Evolutionary conservation across 2,888 invertebrate genomes (phyloP).

Genomic region (Litoditis marina): DNA sequence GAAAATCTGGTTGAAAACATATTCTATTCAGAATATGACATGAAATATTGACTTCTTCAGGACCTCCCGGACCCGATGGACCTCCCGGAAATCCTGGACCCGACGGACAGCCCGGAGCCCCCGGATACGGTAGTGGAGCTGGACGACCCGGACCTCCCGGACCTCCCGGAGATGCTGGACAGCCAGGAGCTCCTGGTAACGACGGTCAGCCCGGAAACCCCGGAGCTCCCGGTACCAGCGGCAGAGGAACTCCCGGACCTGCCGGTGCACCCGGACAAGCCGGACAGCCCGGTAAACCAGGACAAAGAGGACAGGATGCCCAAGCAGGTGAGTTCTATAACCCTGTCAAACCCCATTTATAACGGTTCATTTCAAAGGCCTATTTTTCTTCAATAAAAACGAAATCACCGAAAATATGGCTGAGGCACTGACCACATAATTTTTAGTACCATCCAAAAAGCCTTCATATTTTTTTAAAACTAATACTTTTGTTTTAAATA

Average conservation of each 20-base stretch:
- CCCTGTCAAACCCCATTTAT: too few species aligned
- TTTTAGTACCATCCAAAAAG: too few species aligned
- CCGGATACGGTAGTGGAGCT: conserved; percentile 37
- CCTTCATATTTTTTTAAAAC: too few species aligned
- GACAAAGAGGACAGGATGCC: conserved; percentile 30
- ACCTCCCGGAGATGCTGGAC: conserved; percentile 44
- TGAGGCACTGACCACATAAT: too few species aligned
- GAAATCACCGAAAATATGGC: too few species aligned
- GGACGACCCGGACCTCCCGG: conserved; percentile 51
- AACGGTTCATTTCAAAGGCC: too few species aligned
- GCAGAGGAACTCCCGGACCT: conserved; percentile 40
- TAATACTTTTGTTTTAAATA: too few species aligned
- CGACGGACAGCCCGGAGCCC: conserved; percentile 43
- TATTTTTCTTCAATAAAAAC: too few species aligned
- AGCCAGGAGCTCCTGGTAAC: conserved; percentile 69
- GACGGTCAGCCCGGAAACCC: conserved; percentile 67
- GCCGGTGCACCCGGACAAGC: conserved; percentile 38
- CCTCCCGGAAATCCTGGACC: conserved; percentile 38
- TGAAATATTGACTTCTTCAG: conserved; percentile 35
- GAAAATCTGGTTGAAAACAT: conserved; percentile 28
- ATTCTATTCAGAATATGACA: conserved; percentile 19
- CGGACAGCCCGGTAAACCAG: conserved; percentile 34
- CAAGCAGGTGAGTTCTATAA: too few species aligned
- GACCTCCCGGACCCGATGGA: conserved; percentile 44
- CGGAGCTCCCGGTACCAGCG: too few species aligned